Conservation (phyloP, 2,797 vertebrate species). For the Arrhamphus sclerolepis region DNA sequence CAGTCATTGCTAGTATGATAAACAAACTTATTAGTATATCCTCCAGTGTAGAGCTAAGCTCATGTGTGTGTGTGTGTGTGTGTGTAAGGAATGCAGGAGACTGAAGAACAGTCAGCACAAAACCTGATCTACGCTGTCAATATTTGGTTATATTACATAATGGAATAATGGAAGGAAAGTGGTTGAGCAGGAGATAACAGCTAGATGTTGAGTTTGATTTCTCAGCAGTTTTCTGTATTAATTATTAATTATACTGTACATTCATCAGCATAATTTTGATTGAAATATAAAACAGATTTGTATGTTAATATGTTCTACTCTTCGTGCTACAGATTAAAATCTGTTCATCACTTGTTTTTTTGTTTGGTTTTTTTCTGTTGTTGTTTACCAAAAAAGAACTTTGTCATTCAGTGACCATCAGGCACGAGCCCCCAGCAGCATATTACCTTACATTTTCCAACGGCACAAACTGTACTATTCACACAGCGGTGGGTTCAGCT, state of each 20-base stretch:
- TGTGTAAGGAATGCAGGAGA: constrained; percentile 1
- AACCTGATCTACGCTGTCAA: constrained; percentile 52
- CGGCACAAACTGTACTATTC: constrained; percentile 49
- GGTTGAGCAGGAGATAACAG: constrained; percentile 22
- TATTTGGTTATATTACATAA: constrained; percentile 63
- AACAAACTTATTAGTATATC: constrained; percentile 26
- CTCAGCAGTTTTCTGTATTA: constrained; percentile 58
- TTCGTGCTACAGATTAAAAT: constrained; percentile 3
- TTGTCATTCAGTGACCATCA: constrained; percentile 5
- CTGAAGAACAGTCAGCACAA: constrained; percentile 19
- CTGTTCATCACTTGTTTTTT: too few species aligned
- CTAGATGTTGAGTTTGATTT: constrained; percentile 42
- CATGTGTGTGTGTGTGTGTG: constrained; percentile 12
- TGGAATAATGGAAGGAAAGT: constrained; percentile 35
- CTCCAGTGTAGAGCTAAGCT: constrained; percentile 10
- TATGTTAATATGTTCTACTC: constrained; percentile 1
- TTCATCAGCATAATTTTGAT: constrained; percentile 21
- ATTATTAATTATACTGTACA: constrained; percentile 50
- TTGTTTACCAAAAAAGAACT: constrained; percentile 42
- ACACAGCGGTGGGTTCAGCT: constrained; percentile 12
- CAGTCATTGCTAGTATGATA: constrained; percentile 28
- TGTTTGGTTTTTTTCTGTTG: not conserved
- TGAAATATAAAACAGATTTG: not conserved
- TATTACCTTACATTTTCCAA: constrained; percentile 7
- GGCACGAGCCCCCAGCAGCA: constrained; percentile 11